phyloP scores from a whole-genome alignment of 2,113 vertebrate genomes.

The Callipepla squamata region DNA sequence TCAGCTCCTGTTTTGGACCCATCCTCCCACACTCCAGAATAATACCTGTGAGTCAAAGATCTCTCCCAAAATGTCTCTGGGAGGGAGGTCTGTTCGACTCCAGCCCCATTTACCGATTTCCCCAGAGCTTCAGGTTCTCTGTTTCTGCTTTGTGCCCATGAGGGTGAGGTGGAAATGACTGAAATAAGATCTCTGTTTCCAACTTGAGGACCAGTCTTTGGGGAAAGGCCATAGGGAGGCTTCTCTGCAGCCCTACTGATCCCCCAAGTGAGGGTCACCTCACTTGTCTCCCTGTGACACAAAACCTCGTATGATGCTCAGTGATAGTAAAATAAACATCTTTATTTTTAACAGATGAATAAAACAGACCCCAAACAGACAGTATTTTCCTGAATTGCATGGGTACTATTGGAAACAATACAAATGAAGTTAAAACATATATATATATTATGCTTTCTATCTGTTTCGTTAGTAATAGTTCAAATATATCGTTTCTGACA shows the following conservation, averaged over 20 bases:
- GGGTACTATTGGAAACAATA: slow-evolving; percentile 78
- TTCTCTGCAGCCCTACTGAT: accelerated
- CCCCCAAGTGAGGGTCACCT: neutral
- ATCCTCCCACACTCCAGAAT: neutral
- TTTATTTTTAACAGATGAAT: slow-evolving; percentile 74
- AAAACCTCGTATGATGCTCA: slow-evolving; percentile 73
- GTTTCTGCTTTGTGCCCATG: neutral
- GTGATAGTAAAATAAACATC: slow-evolving; percentile 87
- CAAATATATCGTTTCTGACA: slow-evolving; percentile 80
- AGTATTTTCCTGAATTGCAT: slow-evolving; percentile 73
- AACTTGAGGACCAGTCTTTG: neutral
- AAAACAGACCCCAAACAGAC: slow-evolving; percentile 76
- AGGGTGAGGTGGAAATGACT: neutral
- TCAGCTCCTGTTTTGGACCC: neutral
- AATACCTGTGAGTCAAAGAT: neutral
- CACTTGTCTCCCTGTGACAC: slow-evolving; percentile 61
- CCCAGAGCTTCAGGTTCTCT: neutral
- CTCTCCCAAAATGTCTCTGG: neutral
- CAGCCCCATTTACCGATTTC: neutral
- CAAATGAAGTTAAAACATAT: slow-evolving; percentile 71
- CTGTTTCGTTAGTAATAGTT: slow-evolving; percentile 65
- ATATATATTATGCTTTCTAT: slow-evolving; percentile 58
- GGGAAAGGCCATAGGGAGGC: neutral
- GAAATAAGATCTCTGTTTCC: neutral
- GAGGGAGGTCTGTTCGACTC: neutral